A percentile compares a stretch with the other conserved stretches of the same genome.
Evolutionary conservation across 2,888 invertebrate genomes (phyloP).

Genomic region (Dilophus febrilis): DNA sequence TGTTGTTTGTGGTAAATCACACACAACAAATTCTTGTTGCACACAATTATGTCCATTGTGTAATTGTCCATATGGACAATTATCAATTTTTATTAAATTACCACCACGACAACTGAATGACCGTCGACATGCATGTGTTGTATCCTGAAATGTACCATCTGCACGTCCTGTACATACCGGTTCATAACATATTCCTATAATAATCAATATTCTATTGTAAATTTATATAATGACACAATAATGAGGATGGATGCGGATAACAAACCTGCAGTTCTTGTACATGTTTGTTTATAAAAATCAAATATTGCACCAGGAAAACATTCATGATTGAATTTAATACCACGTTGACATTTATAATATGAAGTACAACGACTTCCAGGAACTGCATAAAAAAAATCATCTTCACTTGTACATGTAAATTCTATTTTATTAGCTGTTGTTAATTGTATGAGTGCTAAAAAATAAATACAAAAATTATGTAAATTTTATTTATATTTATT

Average conservation of each 20-base stretch:
- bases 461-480: background rate
- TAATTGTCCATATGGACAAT: constrained; percentile 31
- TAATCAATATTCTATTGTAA: background rate
- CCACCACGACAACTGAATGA: constrained; percentile 34
- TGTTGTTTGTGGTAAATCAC: constrained; percentile 31
- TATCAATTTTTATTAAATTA: constrained; percentile 31
- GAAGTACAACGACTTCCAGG: constrained; percentile 39
- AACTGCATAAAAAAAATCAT: constrained; percentile 30
- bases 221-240: no score
- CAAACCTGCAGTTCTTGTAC: constrained; percentile 32
- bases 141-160: constrained; percentile 39
- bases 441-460: background rate
- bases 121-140: constrained; percentile 38
- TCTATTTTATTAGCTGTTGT: constrained; percentile 9
- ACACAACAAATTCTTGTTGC: constrained; percentile 27
- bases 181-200: constrained; percentile 37
- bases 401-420: constrained; percentile 16
- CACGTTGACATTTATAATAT: constrained; percentile 34
- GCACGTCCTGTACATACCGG: constrained; percentile 39
- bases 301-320: constrained; percentile 39
- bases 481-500: background rate
- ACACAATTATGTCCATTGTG: constrained; percentile 36
- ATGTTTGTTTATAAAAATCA: constrained; percentile 35
- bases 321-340: constrained; percentile 24
- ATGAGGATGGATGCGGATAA: no score